Conservation (phyloP, 2,888 invertebrate species). For the Pyralis farinalis region DNA sequence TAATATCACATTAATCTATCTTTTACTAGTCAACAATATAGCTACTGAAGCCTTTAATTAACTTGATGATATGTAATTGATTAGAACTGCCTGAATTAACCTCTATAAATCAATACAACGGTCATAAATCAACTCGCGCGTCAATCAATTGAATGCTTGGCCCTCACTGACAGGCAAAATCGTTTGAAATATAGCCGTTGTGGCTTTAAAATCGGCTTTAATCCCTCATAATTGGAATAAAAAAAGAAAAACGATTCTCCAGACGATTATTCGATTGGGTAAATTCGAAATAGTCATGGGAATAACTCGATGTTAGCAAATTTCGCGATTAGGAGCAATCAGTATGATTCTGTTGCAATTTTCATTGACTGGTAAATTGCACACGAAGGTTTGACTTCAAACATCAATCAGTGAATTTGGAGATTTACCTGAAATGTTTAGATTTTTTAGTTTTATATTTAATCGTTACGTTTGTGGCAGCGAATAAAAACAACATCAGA, state of each 20-base stretch:
- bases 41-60: conserved; percentile 29
- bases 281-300: conserved; percentile 69
- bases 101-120: conserved; percentile 49
- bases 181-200: conserved; percentile 59
- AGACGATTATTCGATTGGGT: conserved; percentile 55
- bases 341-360: conserved; percentile 68
- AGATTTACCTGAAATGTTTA: conserved; percentile 35
- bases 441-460: conserved; percentile 12
- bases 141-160: conserved; percentile 34
- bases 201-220: conserved; percentile 56
- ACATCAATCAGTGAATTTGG: conserved; percentile 50
- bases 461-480: neutral
- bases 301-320: conserved; percentile 52
- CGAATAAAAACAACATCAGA: too few relatives aligned
- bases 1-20: neutral
- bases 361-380: conserved; percentile 78
- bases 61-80: conserved; percentile 42
- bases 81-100: conserved; percentile 54
- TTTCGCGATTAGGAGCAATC: conserved; percentile 69
- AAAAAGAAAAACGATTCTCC: conserved; percentile 28
- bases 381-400: conserved; percentile 45
- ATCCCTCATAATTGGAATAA: conserved; percentile 68
- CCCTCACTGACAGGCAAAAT: conserved; percentile 49
- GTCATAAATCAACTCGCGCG: conserved; percentile 50
- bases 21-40: conserved; percentile 3